Evolutionary conservation across 30 jellyfish, hydroid and myxozoan genomes (phyloP).

Genomic region (Rhopilema esculentum): DNA sequence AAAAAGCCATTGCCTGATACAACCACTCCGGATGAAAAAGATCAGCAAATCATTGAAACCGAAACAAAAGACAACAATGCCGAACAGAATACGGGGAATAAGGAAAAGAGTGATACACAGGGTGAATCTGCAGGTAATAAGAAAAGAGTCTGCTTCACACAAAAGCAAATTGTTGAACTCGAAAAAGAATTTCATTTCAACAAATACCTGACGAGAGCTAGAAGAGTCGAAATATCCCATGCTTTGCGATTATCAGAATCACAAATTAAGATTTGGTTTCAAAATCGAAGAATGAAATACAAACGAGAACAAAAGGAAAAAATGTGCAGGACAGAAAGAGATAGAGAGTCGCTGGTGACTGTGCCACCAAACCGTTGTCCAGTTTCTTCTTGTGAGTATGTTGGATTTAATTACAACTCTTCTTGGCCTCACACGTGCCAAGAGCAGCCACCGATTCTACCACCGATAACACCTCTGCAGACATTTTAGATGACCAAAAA

Average conservation of each 20-base stretch:
- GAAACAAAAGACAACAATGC: neutral
- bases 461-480: constrained; percentile 90
- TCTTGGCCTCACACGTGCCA: constrained; percentile 81
- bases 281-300: constrained; percentile 92
- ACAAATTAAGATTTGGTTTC: constrained; percentile 90
- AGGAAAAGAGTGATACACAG: constrained; percentile 17
- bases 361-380: constrained; percentile 86
- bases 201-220: constrained; percentile 84
- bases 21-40: constrained; percentile 1
- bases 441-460: constrained; percentile 89
- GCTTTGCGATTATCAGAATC: constrained; percentile 73
- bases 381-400: constrained; percentile 68
- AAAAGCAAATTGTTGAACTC: constrained; percentile 90
- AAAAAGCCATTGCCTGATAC: constrained; percentile 40
- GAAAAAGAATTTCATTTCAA: constrained; percentile 93
- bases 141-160: constrained; percentile 92
- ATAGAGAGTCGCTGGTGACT: constrained; percentile 44
- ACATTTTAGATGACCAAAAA: constrained; percentile 17
- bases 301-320: constrained; percentile 91
- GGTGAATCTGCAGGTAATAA: constrained; percentile 63
- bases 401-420: constrained; percentile 46
- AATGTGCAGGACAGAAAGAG: constrained; percentile 60
- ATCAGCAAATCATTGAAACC: neutral
- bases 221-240: constrained; percentile 86
- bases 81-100: constrained; percentile 17